Evolutionary conservation across 2,888 invertebrate species (phyloP).

Genomic region (Neoscelio sp.): DNA sequence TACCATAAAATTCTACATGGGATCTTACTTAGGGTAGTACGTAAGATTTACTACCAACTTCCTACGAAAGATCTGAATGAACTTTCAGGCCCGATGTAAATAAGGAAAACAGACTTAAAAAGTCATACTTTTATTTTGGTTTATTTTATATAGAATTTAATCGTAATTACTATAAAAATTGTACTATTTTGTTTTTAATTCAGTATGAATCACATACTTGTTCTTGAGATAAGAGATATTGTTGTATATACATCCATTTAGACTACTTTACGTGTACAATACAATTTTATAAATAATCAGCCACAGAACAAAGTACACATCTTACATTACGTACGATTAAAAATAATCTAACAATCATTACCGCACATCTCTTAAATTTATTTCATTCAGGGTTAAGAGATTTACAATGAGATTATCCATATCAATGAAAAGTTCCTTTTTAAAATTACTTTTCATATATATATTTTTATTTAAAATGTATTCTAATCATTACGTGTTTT

Average conservation of each 20-base stretch:
- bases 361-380: slow-evolving; percentile 11
- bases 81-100: too few species aligned
- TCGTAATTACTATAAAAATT: neutral
- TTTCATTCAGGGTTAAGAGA: slow-evolving; percentile 46
- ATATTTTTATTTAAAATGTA: too few species aligned
- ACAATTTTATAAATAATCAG: slow-evolving; percentile 43
- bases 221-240: slow-evolving; percentile 51
- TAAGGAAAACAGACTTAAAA: too few species aligned
- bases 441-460: too few species aligned
- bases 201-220: slow-evolving; percentile 13
- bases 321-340: slow-evolving; percentile 16
- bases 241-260: slow-evolving; percentile 36
- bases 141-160: too few species aligned
- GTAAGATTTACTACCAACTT: too few species aligned
- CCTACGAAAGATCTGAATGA: too few species aligned
- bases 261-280: slow-evolving; percentile 3
- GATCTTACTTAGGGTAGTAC: too few species aligned
- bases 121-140: too few species aligned
- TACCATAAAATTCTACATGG: too few species aligned
- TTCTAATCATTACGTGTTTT: too few species aligned
- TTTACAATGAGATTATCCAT: slow-evolving; percentile 8
- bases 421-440: slow-evolving; percentile 18
- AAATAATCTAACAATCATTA: slow-evolving; percentile 27
- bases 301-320: slow-evolving; percentile 32
- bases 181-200: slow-evolving; percentile 23